Evolutionary conservation across 2,113 vertebrate species (phyloP).

Genomic region (Perognathus longimembris): DNA sequence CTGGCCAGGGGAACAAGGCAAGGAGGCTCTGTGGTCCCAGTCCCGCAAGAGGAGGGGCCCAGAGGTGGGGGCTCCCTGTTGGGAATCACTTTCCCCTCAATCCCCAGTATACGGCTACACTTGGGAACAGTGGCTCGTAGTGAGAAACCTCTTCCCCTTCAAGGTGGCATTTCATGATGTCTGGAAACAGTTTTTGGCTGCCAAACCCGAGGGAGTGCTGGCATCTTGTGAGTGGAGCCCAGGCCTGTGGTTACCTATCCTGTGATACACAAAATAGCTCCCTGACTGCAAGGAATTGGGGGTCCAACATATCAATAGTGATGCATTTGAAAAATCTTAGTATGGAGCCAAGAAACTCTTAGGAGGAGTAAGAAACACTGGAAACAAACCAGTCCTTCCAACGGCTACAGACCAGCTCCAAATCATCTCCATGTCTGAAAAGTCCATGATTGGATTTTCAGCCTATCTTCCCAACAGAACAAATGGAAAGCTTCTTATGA

Average conservation of each 20-base stretch:
- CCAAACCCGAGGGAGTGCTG: neutral
- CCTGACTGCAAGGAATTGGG: neutral
- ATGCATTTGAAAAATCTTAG: neutral
- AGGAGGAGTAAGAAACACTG: neutral
- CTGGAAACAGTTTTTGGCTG: neutral
- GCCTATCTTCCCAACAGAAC: neutral
- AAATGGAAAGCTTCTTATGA: neutral
- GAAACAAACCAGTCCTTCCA: neutral
- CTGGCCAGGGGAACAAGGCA: neutral
- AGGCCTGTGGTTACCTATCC: neutral
- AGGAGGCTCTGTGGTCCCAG: neutral
- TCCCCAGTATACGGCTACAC: no score
- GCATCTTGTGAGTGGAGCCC: neutral
- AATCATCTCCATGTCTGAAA: neutral
- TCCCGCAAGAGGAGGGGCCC: neutral
- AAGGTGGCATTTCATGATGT: neutral
- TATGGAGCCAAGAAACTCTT: neutral
- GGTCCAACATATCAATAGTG: neutral
- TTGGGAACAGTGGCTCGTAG: no score
- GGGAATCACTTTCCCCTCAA: neutral
- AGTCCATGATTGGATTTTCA: constrained; percentile 12
- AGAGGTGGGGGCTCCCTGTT: fast-evolving
- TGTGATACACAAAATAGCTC: neutral
- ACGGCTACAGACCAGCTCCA: neutral
- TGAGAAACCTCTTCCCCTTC: neutral